Base-by-base conservation (phyloP, 2,888 invertebrate genomes). In the Apotomis betuletana region DNA sequence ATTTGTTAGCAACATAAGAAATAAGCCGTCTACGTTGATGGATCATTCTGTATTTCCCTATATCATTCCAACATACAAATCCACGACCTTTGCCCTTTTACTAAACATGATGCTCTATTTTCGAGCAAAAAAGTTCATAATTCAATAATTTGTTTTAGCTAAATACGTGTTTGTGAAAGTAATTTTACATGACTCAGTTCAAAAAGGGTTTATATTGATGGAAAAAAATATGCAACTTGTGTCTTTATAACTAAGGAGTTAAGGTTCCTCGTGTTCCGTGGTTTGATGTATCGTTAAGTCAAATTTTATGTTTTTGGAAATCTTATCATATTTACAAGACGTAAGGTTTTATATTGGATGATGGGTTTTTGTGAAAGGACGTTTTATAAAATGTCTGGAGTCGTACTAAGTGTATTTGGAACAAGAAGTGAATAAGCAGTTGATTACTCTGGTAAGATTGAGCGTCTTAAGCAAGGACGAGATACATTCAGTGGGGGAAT, bases 361-460 rank as follows among this genome's bases (percentile, higher is more conserved):
- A 9, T 5, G 27, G n/a, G 6, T 5, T 10, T 3, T n/a, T 3
- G n/a, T 58, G 38, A 38, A 27, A 8, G 44, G 60, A 60, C 44
- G 60, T 9, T 46, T 60, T 0, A 10, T 38, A n/a, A 58, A n/a
- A 10, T 58, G 10, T 44, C 5, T 55, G 13, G 15, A 61, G 8
- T 49, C n/a, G n/a, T n/a, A 49, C 15, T n/a, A n/a, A n/a, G n/a
- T n/a, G n/a, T n/a, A 27, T 54, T 60, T 54, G 51, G 52, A 60
- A 52, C 55, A 41, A 55, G 63, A 12, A 27, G 57, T 36, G 58
- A 67, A 58, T 67, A 67, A 69, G 36, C 61, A 69, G 69, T 62
- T 69, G 49, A 69, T 62, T 61, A 49, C 54, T 55, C 68, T 5
- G 36, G 67, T 36, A 62, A 69, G 69, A 69, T 69, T 61, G 68